Evolutionary conservation across 2,888 invertebrate genomes (phyloP).

Genomic region (Protodeltote pygarga): DNA sequence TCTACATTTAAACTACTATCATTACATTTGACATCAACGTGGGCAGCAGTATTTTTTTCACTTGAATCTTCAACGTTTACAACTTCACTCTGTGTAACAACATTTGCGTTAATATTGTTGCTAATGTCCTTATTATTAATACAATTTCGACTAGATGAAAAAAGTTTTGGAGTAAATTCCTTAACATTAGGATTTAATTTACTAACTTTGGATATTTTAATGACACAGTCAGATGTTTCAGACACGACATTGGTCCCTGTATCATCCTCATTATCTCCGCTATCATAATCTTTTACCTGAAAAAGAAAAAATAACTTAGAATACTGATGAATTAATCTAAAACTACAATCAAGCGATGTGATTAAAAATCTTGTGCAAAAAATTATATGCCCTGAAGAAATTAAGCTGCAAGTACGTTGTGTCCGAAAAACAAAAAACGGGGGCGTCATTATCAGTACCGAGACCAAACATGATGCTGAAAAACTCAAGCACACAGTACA

Average conservation of each 20-base stretch:
- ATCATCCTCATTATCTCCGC: constrained; percentile 1
- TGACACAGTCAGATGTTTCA: constrained; percentile 6
- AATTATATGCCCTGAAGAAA: no score
- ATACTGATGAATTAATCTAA: neutral
- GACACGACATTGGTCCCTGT: neutral
- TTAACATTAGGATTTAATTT: constrained; percentile 67
- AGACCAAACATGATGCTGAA: no score
- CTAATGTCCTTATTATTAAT: neutral
- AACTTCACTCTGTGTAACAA: constrained; percentile 18
- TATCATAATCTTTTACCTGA: constrained; percentile 44
- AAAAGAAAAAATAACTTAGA: constrained; percentile 7
- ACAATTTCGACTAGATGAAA: constrained; percentile 2
- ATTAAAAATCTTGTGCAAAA: no score
- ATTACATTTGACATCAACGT: neutral
- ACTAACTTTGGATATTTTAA: constrained; percentile 51
- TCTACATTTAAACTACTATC: neutral
- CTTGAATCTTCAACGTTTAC: neutral
- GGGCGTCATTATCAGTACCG: no score
- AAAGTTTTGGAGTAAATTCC: constrained; percentile 61
- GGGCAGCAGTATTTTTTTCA: neutral
- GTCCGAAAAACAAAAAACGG: no score
- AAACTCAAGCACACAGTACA: no score
- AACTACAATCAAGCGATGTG: neutral
- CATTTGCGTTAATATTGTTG: constrained; percentile 4
- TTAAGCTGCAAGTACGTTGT: no score